phyloP scores from a whole-genome alignment of 2,113 vertebrate genomes.

The Hyperopisus bebe region DNA sequence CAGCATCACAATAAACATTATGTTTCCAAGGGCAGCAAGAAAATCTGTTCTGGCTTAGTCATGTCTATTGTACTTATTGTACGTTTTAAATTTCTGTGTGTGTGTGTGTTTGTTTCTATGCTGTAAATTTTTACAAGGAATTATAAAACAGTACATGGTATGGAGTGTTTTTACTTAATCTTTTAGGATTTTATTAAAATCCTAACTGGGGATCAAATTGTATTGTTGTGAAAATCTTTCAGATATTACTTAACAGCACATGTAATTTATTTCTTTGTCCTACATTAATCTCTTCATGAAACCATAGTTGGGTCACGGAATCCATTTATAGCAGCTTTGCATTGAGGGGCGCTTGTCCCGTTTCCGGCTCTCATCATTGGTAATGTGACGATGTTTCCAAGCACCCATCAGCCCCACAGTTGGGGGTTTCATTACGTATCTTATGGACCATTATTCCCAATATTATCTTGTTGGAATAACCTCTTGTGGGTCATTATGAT shows the following conservation, averaged over 20 bases:
- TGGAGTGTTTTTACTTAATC: not conserved
- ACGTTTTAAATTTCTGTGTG: not conserved
- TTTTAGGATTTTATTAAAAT: not conserved
- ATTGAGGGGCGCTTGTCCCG: not conserved
- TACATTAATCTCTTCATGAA: not conserved
- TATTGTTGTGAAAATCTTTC: not conserved
- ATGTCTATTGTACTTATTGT: too few species aligned
- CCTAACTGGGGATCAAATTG: not conserved
- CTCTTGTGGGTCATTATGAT: not conserved
- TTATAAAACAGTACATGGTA: not conserved
- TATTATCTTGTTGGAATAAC: not conserved
- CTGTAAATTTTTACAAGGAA: not conserved
- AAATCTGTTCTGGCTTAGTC: not conserved
- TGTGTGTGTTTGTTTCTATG: not conserved
- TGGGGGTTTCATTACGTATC: not conserved
- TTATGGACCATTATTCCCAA: constrained; percentile 5
- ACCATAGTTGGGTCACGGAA: not conserved
- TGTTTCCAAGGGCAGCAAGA: not conserved
- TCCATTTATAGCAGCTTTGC: not conserved
- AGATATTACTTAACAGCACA: not conserved
- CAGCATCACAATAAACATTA: not conserved
- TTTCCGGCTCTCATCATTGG: not conserved
- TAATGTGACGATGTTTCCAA: not conserved
- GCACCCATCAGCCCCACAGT: not conserved
- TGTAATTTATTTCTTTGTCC: not conserved